Base-by-base conservation (phyloP, 2,797 vertebrate genomes). In the Taeniopygia guttata region DNA sequence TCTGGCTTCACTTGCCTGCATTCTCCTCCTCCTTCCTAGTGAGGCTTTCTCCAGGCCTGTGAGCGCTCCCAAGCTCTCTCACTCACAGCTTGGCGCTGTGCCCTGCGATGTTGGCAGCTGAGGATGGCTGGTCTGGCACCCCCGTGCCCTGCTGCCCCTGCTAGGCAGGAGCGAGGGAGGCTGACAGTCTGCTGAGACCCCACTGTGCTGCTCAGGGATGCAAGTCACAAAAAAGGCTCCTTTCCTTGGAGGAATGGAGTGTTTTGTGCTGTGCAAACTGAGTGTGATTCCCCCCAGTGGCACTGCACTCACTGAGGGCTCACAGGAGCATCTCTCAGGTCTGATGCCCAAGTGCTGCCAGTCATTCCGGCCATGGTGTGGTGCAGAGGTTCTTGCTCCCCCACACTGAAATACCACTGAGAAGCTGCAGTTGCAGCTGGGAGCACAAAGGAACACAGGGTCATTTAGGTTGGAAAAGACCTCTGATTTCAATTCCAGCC, bases 1-100 rank as follows among this genome's bases (percentile, higher is more conserved):
- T 20, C 34, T 85, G 30, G 20, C 54, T 86, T 82, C 49, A 25
- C 40, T 81, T 76, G 68, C 40, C 43, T 55, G 51, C 26, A 49
- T 83, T 80, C 77, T 84, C 30, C 70, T 82, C 63, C 86, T 97
- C 58, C 17, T 43, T 34, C 55, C 63, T 20, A 64, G 85, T 45
- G 88, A 83, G 90, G 84, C 94, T 42, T 36, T 81, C 73, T 90
- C 38, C 77, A 72, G 51, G 66, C 75, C 83, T 0, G 0, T 5
- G 6, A 67, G 76, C 14, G 0, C 80, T 91, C 74, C 84, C 2
- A 13, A 89, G 58, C 78, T 83, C 58, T 43, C 79, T 95, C 5
- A 6, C 75, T 91, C 10, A 0, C 72, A 85, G 79, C 23, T 81
- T 94, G 81, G 87, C 84, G 69, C 19, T 14, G 73, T 78, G 75